phyloP scores from a whole-genome alignment of 2,113 vertebrate species.

The Elephantulus edwardii region DNA sequence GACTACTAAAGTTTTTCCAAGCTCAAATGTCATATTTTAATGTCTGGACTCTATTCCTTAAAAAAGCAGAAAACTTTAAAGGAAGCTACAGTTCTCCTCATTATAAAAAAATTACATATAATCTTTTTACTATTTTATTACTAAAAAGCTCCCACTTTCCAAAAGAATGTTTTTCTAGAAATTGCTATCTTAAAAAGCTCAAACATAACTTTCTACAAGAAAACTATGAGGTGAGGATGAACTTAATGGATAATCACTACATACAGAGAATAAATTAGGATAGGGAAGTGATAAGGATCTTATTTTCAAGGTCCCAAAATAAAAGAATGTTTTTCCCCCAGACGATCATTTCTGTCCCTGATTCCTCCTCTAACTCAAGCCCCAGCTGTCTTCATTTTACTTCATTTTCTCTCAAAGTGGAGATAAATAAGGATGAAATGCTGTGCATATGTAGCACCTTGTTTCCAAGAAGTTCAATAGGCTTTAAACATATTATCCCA shows the following conservation, averaged over 20 bases:
- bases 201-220: not conserved
- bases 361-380: not conserved
- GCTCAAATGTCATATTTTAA: not conserved
- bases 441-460: not conserved
- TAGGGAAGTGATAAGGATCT: constrained; percentile 8
- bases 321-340: constrained; percentile 28
- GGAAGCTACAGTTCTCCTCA: not conserved
- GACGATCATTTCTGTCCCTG: not conserved
- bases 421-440: constrained; percentile 50
- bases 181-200: not conserved
- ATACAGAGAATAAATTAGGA: constrained; percentile 14
- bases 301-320: constrained; percentile 13
- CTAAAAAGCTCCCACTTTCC: not conserved
- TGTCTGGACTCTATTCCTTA: not conserved
- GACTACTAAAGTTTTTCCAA: too few relatives aligned
- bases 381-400: constrained; percentile 37
- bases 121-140: not conserved
- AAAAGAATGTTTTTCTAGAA: not conserved
- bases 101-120: not conserved
- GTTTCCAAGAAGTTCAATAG: not conserved
- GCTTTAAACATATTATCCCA: constrained; percentile 4
- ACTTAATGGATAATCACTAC: not conserved
- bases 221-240: constrained; percentile 13
- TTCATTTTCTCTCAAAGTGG: constrained; percentile 21
- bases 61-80: not conserved